Percentiles rank a stretch among this genome's conserved stretches.
Evolutionary conservation across 2,113 vertebrate species (phyloP).

Genomic region (Prochilodus magdalenae): DNA sequence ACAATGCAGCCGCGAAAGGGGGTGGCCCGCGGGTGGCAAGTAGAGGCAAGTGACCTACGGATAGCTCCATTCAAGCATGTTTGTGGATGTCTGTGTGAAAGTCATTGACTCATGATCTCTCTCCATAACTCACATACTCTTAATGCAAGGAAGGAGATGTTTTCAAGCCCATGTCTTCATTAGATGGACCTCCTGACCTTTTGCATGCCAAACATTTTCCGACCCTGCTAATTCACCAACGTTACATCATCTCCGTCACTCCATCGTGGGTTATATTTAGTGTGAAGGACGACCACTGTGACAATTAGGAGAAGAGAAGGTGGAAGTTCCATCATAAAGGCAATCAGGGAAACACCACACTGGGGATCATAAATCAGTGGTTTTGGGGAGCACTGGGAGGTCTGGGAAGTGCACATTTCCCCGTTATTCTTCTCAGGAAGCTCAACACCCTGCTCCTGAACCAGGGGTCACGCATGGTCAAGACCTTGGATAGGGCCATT

Average conservation of each 20-base stretch:
- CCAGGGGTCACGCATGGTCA: conserved; percentile 68
- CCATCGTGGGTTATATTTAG: conserved; percentile 61
- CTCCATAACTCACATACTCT: conserved; percentile 51
- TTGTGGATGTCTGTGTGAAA: conserved; percentile 56
- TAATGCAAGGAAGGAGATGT: conserved; percentile 49
- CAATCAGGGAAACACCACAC: conserved; percentile 73
- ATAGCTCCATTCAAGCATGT: conserved; percentile 64
- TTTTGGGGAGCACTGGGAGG: conserved; percentile 73
- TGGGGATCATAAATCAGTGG: conserved; percentile 75
- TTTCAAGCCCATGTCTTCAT: conserved; percentile 50
- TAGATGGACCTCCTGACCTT: conserved; percentile 55
- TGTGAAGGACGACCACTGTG: conserved; percentile 56
- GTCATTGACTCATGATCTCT: conserved; percentile 45
- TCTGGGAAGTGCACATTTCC: conserved; percentile 82
- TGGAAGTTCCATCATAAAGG: conserved; percentile 81
- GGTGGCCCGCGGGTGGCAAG: conserved; percentile 68
- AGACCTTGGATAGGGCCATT: conserved; percentile 73
- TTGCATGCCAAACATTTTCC: conserved; percentile 38
- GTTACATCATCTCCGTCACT: conserved; percentile 55
- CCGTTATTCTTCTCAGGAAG: conserved; percentile 79
- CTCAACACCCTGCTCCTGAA: conserved; percentile 69
- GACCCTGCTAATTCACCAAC: conserved; percentile 39
- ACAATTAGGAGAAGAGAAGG: conserved; percentile 62
- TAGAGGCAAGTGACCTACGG: conserved; percentile 76
- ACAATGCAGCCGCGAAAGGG: conserved; percentile 69